Base-by-base conservation (phyloP, 2,113 vertebrate species). In the Anarrhichthys ocellatus region DNA sequence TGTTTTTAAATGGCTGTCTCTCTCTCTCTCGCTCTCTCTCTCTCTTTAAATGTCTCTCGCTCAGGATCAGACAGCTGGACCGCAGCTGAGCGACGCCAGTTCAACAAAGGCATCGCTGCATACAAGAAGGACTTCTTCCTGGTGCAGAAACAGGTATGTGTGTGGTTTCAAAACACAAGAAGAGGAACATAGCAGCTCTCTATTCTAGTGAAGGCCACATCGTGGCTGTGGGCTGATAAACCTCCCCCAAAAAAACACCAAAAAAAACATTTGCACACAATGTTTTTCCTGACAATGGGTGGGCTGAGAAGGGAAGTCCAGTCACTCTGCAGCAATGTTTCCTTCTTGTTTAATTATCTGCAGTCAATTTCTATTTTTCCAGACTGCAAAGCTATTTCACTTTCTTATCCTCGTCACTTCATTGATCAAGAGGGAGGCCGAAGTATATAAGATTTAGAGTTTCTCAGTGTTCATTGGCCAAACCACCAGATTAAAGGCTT, bases 61-160 rank as follows among this genome's bases (percentile, higher is more conserved):
- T 38, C 84, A 99, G 98, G 98, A 82, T 99, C 98, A 14, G 98
- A 99, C 94, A 96, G 92, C 87, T 99, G 98, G 98, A 97, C 96
- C 62, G 85, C 95, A 86, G 90, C 94, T 0, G 98, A 99, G 95
- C 96, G 96, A 91, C 97, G 96, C 46, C 93, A 95, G 40, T 99
- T 99, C 92, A 99, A 99, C 94, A 98, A 97, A 95, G 98, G 97
- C 92, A 97, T 99, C 83, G 86, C 96, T 17, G 89, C 97, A 11
- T 97, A 97, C 91, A 99, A 98, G 94, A 99, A 99, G 82, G 98
- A 99, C 80, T 99, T 99, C 88, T 98, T 99, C 93, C 95, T 98
- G 94, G 98, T 99, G 89, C 98, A 99, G 94, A 99, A 99, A 86
- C 94, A 98, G 96, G 98, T 99, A 94, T 20, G 84, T 38, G 34